phyloP scores from a whole-genome alignment of 1,140 invertebrate genomes.

The Neelides sp. region DNA sequence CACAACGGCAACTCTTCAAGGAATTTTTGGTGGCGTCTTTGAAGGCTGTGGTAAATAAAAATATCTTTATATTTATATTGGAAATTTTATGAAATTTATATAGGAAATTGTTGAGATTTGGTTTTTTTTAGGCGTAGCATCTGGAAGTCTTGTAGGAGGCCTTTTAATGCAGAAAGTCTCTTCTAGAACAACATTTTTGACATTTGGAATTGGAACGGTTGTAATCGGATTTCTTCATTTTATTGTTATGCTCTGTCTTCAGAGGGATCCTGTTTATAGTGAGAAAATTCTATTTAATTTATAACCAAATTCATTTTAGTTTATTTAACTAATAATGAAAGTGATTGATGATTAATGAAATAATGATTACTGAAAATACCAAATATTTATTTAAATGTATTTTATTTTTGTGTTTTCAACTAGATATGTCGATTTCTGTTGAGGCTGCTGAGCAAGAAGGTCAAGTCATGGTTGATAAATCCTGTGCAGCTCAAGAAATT shows the following conservation, averaged over 20 bases:
- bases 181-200: constrained; percentile 51
- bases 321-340: background rate
- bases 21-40: constrained; percentile 68
- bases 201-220: constrained; percentile 55
- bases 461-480: constrained; percentile 30
- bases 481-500: constrained; percentile 15
- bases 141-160: constrained; percentile 62
- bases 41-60: constrained; percentile 57
- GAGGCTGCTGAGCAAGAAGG: constrained; percentile 14
- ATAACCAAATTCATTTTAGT: background rate
- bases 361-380: background rate
- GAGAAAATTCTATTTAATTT: background rate
- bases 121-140: constrained; percentile 46
- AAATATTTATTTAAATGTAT: too few relatives aligned
- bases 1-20: constrained; percentile 71
- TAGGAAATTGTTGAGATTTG: background rate
- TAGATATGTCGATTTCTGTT: background rate
- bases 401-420: background rate
- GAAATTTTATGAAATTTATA: background rate
- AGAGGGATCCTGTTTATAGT: background rate
- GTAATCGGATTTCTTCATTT: constrained; percentile 49
- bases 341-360: background rate
- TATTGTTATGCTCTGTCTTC: constrained; percentile 41
- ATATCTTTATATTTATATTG: background rate
- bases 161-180: constrained; percentile 46